A percentile compares a stretch with the other conserved stretches of the same genome.
phyloP scores from a whole-genome alignment of 1,140 invertebrate species.

The Stegodyphus dumicola region DNA sequence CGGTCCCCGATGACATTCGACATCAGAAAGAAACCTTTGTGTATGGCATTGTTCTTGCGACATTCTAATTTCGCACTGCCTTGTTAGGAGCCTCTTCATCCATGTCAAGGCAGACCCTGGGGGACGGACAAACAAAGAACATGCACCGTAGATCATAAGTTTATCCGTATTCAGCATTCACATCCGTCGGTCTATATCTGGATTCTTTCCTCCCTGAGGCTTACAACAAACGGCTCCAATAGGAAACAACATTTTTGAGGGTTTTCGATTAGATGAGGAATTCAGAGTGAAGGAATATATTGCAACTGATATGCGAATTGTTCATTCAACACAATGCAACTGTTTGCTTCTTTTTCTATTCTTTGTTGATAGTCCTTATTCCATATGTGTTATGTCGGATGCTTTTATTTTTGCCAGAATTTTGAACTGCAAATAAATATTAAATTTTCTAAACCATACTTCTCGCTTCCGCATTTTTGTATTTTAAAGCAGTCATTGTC shows the following conservation, averaged over 20 bases:
- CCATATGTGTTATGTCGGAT: too few species aligned
- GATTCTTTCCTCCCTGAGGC: background rate
- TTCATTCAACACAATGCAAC: background rate
- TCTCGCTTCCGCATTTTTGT: too few species aligned
- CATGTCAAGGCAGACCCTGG: slow-evolving; percentile 11
- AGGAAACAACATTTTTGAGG: slow-evolving; percentile 37
- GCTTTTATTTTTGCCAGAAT: too few species aligned
- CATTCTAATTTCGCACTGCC: slow-evolving; percentile 42
- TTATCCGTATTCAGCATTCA: slow-evolving; percentile 21
- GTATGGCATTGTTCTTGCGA: slow-evolving; percentile 11
- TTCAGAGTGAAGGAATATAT: background rate
- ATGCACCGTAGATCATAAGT: slow-evolving; percentile 41
- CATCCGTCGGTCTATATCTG: slow-evolving; percentile 5
- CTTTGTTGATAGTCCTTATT: too few species aligned
- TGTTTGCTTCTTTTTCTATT: too few species aligned
- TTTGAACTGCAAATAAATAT: too few species aligned
- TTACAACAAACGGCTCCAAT: background rate
- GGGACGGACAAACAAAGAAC: slow-evolving; percentile 30
- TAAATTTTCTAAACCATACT: too few species aligned
- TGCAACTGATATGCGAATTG: background rate
- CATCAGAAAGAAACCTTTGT: slow-evolving; percentile 40
- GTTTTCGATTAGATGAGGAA: slow-evolving; percentile 25
- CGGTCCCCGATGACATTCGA: background rate
- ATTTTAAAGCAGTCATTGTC: too few species aligned
- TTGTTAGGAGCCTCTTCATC: slow-evolving; percentile 51